Conservation (phyloP, 2,888 invertebrate genomes). For the Drosophila colorata region DNA sequence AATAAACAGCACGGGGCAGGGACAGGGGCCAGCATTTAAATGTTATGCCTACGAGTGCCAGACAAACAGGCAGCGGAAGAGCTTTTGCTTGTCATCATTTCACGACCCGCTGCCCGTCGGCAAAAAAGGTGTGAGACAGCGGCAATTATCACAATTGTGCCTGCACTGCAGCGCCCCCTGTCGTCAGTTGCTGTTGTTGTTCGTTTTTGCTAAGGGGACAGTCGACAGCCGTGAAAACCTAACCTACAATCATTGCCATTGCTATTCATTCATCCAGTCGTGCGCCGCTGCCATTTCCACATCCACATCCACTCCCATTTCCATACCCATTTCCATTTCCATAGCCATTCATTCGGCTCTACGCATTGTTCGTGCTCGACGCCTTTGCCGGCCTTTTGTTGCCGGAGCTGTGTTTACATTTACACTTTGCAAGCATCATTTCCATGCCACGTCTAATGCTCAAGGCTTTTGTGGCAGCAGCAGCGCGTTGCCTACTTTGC, state of each 20-base stretch:
- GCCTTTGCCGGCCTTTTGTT: constrained; percentile 76
- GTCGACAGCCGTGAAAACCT: constrained; percentile 14
- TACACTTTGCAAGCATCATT: constrained; percentile 80
- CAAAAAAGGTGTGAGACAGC: constrained; percentile 76
- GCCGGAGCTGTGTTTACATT: constrained; percentile 74
- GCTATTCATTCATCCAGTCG: constrained; percentile 66
- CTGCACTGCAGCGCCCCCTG: constrained; percentile 18
- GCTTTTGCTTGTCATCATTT: constrained; percentile 79
- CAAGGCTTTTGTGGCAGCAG: constrained; percentile 56
- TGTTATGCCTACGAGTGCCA: constrained; percentile 45
- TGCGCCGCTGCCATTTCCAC: constrained; percentile 32
- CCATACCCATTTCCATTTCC: constrained; percentile 15
- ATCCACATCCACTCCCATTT: neutral
- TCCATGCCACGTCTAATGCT: constrained; percentile 68
- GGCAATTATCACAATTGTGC: constrained; percentile 81
- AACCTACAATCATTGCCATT: constrained; percentile 57
- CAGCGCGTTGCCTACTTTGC: constrained; percentile 71
- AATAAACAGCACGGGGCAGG: constrained; percentile 57
- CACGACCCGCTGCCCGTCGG: constrained; percentile 68
- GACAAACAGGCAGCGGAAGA: constrained; percentile 72
- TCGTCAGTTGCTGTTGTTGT: neutral
- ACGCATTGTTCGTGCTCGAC: constrained; percentile 77
- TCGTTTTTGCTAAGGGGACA: constrained; percentile 3
- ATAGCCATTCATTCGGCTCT: constrained; percentile 60
- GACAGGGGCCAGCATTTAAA: constrained; percentile 27